Evolutionary conservation across 2,888 invertebrate species (phyloP).

Genomic region (Lasioglossum figueresi): DNA sequence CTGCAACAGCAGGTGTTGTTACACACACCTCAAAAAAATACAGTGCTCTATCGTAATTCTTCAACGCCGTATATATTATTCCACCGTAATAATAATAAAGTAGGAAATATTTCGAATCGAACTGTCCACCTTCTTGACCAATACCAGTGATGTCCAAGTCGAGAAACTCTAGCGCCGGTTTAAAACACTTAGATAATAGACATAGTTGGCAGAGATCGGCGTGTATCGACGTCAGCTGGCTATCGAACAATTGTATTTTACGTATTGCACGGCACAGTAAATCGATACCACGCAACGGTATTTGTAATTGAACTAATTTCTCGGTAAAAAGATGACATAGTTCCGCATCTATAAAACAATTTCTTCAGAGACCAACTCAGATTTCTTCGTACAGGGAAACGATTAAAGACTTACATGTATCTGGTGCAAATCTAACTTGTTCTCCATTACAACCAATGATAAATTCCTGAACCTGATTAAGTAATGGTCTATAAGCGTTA

Average conservation of each 20-base stretch:
- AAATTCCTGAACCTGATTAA: slow-evolving; percentile 93
- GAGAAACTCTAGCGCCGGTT: slow-evolving; percentile 94
- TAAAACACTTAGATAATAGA: slow-evolving; percentile 95
- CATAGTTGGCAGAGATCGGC: slow-evolving; percentile 97
- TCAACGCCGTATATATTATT: slow-evolving; percentile 97
- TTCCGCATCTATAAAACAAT: slow-evolving; percentile 90
- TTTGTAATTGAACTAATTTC: slow-evolving; percentile 90
- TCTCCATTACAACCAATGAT: slow-evolving; percentile 93
- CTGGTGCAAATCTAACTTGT: slow-evolving; percentile 94
- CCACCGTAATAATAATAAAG: slow-evolving; percentile 99
- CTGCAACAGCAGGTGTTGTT: slow-evolving; percentile 96
- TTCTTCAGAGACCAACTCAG: background rate
- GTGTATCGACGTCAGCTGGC: slow-evolving; percentile 97
- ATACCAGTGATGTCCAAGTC: slow-evolving; percentile 97
- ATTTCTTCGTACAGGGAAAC: background rate
- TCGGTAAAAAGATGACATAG: slow-evolving; percentile 93
- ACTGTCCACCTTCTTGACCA: slow-evolving; percentile 92
- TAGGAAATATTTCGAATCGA: slow-evolving; percentile 95
- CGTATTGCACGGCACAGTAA: slow-evolving; percentile 93
- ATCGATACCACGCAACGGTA: slow-evolving; percentile 93
- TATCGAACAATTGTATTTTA: slow-evolving; percentile 94
- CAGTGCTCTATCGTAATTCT: slow-evolving; percentile 95
- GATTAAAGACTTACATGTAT: slow-evolving; percentile 89
- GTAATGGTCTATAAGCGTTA: slow-evolving; percentile 85
- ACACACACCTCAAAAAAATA: slow-evolving; percentile 98